phyloP scores from a whole-genome alignment of 2,113 vertebrate species.

The Corythornis vintsioides region DNA sequence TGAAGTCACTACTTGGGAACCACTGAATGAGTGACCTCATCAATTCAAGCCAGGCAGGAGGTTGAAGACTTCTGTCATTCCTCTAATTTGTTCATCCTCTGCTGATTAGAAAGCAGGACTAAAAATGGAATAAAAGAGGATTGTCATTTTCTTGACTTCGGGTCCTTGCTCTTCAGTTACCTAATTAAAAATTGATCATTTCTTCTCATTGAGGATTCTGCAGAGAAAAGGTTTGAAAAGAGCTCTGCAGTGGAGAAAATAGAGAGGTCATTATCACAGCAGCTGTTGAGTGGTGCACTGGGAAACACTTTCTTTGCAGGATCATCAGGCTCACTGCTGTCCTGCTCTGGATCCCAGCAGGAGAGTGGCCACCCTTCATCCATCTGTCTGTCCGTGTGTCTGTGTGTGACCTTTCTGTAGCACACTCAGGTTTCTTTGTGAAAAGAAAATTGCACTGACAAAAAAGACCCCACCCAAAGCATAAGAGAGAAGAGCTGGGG shows the following conservation, averaged over 20 bases:
- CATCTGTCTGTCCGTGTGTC: too few species aligned
- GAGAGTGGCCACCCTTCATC: background rate
- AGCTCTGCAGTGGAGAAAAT: background rate
- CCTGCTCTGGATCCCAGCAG: background rate
- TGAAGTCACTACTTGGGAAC: constrained; percentile 29
- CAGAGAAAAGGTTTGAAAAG: background rate
- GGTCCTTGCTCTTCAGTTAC: background rate
- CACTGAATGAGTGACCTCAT: background rate
- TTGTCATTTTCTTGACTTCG: background rate
- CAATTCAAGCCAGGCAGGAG: background rate
- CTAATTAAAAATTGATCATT: background rate
- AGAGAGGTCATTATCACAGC: background rate
- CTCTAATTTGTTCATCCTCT: constrained; percentile 9
- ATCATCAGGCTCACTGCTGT: rapidly evolving
- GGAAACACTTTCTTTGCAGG: background rate
- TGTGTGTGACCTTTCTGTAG: too few species aligned
- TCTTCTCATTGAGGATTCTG: background rate
- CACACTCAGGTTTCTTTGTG: background rate
- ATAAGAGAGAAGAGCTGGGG: background rate
- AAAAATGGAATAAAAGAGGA: background rate
- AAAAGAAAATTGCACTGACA: background rate
- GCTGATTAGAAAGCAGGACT: background rate
- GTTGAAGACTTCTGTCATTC: background rate
- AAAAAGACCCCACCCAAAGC: too few species aligned
- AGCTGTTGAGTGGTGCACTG: background rate